Base-by-base conservation (phyloP, 2,888 invertebrate genomes). In the Ischnus inquisitorius region DNA sequence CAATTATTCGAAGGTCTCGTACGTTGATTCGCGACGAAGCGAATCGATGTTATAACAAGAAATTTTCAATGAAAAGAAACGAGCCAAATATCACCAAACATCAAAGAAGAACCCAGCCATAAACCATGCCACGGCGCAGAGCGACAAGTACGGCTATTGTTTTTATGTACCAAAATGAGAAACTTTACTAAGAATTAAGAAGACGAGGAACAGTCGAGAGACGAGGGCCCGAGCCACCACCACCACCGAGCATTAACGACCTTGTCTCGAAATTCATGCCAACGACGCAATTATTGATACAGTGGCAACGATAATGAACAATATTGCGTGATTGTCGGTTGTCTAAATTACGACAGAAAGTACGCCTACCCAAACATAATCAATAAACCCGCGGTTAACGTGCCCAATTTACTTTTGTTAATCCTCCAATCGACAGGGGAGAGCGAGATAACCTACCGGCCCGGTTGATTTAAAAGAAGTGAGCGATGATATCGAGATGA, bases 101-200 rank as follows among this genome's bases (percentile, higher is more conserved):
- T 65, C 67, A 79, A 79, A 79, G 76, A 83, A 88, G 79, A 85
- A 76, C 79, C 77, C 80, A 80, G 74, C 74, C 64, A 80, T 78
- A 84, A 25, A 88, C 89, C 90, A 91, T 92, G 91, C 91, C 91
- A 91, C 91, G 92, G 91, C 91, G 91, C 90, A 88, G 87, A 88
- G 88, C 77, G 80, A 84, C 74, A 80, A 34, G 62, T 39, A 71
- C 65, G 77, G 80, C 76, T 54, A 51, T 43, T 65, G 34, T 68
- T 43, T 51, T 25, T 57, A 10, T 28, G 43, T 46, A 51, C 46
- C 28, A 67, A 60, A 34, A 34, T 19, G 25, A 65, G 39, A 76
- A 71, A 43, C 39, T 48, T 14, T 43, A 77, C 14, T 39, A 51
- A 22, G 69, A 64, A 48, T 57, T 10, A 68, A 68, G 10, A 67